Base-by-base conservation (phyloP, 2,888 invertebrate species). In the Parelbella ahira region DNA sequence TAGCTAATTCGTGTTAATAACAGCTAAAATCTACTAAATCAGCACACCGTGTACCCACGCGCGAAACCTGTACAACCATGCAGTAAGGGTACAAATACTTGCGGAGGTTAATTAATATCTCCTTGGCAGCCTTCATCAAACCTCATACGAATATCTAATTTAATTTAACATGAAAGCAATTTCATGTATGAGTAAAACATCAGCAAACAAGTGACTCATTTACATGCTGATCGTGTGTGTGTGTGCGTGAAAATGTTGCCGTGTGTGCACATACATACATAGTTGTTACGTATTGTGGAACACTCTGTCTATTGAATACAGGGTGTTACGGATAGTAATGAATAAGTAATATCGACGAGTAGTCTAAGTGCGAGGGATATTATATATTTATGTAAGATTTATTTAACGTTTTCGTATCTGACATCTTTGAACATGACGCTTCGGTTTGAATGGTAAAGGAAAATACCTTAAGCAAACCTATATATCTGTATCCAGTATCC, bases 101-200 rank as follows among this genome's bases (percentile, higher is more conserved):
- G 39, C n/a, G 33, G 27, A 44, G 38, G 44, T 44, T 47, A 48
- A 50, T 53, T 47, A 43, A 48, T 47, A 47, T 37, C 34, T 25
- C 29, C 37, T 11, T 23, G 15, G 12, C 15, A 51, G 53, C 65
- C 65, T 65, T 67, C 67, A 63, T 68, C 68, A 68, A 73, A 69
- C 63, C 68, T 65, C 67, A 70, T 69, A 71, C 71, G 74, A 74
- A 75, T 73, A 71, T 66, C 60, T 72, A 76, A 80, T 80, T 79
- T 69, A 75, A 81, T 80, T 73, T 64, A 57, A 68, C 71, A 72
- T 68, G 70, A 78, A 77, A 81, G 78, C 78, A 70, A 77, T 79
- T 78, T 76, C 70, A 62, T 76, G 73, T 73, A 67, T 55, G 58
- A 61, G 63, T 68, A 64, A 74, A 73, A 73, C 68, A 71, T 66